Evolutionary conservation across 2,797 vertebrate genomes (phyloP).

Genomic region (Hephaestus fuliginosus): DNA sequence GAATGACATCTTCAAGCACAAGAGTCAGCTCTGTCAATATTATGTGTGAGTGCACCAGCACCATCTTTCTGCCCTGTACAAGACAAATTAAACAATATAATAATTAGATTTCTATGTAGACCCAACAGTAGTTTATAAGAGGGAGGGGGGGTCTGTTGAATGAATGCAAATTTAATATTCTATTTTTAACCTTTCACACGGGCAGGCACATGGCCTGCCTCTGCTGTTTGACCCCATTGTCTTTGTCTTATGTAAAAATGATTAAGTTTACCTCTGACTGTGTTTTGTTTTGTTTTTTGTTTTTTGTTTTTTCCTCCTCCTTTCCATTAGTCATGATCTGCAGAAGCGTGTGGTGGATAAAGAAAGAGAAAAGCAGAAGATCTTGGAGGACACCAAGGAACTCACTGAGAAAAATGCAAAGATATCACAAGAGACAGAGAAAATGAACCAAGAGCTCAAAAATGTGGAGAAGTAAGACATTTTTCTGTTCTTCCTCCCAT

Average conservation of each 20-base stretch:
- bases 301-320: not conserved
- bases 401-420: constrained; percentile 90
- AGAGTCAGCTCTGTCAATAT: constrained; percentile 92
- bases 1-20: constrained; percentile 94
- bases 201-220: not conserved
- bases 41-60: constrained; percentile 90
- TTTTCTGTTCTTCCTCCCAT: not conserved
- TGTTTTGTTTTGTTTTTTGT: not conserved
- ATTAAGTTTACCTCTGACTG: not conserved
- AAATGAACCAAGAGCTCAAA: constrained; percentile 91
- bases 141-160: not conserved
- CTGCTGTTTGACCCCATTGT: constrained; percentile 1
- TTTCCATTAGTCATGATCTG: constrained; percentile 88
- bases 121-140: not conserved
- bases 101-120: constrained; percentile 10
- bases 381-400: constrained; percentile 91
- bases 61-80: constrained; percentile 10
- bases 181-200: constrained; percentile 12
- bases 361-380: constrained; percentile 91
- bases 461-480: constrained; percentile 91
- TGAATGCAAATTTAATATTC: not conserved
- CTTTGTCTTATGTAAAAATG: constrained; percentile 14
- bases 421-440: constrained; percentile 90
- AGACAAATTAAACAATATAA: constrained; percentile 12
- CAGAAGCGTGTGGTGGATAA: constrained; percentile 88